A percentile compares a stretch with the other conserved stretches of the same genome.
phyloP scores from a whole-genome alignment of 1,140 invertebrate genomes.

The Drosophila obscura region DNA sequence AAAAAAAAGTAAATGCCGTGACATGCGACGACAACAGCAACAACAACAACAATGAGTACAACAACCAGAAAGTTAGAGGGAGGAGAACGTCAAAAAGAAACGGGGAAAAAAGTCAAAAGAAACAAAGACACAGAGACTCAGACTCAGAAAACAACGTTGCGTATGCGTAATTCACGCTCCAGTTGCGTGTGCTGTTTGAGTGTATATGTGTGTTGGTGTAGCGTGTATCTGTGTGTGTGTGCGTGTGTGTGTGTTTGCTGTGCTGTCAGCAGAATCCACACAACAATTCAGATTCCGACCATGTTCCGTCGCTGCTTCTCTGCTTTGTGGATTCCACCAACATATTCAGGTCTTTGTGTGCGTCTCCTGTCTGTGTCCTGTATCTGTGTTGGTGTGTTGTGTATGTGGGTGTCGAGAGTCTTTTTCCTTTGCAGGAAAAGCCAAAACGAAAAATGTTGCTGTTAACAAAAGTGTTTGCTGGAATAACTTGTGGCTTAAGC shows the following conservation, averaged over 20 bases:
- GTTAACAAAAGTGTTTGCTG: conserved; percentile 56
- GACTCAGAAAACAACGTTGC: conserved; percentile 69
- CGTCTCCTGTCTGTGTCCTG: conserved; percentile 7
- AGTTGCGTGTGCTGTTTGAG: conserved; percentile 64
- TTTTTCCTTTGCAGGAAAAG: conserved; percentile 40
- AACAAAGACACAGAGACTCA: conserved; percentile 21
- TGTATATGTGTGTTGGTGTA: conserved; percentile 21
- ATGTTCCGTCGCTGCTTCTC: conserved; percentile 40
- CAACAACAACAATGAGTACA: conserved; percentile 34
- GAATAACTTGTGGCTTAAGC: conserved; percentile 66
- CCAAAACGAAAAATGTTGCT: conserved; percentile 38
- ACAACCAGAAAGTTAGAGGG: conserved; percentile 6
- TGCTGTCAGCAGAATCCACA: conserved; percentile 65
- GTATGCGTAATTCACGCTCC: conserved; percentile 81
- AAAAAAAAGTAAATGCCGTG: conserved; percentile 73
- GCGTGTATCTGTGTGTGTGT: conserved; percentile 2
- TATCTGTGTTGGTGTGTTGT: conserved; percentile 15
- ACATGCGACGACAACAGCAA: conserved; percentile 72
- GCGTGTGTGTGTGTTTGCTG: conserved; percentile 26
- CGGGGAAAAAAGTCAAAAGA: conserved; percentile 31
- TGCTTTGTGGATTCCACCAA: conserved; percentile 25
- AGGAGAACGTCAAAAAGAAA: conserved; percentile 22
- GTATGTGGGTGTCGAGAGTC: conserved; percentile 35
- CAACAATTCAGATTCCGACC: conserved; percentile 53
- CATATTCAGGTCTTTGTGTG: conserved; percentile 1